These are phyloP conservation scores for Neuroscelio doddi DNA, from an alignment of 2,888 invertebrate genomes.

Conservation along the genomic window DNA sequence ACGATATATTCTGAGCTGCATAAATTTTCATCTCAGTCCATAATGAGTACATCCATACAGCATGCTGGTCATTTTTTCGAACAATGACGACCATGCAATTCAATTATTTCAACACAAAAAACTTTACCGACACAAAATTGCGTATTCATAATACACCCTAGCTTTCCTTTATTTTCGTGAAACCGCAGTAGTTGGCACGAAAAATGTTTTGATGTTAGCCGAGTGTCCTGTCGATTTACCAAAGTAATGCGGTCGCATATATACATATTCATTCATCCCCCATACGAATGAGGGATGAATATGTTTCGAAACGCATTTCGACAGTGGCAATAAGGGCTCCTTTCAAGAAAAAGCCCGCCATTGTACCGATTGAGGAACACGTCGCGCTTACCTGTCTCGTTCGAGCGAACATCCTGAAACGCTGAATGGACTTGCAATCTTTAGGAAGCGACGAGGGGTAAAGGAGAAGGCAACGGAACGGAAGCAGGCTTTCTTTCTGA, in stretches of 20 bases:
- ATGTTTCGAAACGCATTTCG: slow-evolving; percentile 54
- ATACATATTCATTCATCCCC: slow-evolving; percentile 27
- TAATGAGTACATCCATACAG: slow-evolving; percentile 25
- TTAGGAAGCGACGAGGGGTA: slow-evolving; percentile 39
- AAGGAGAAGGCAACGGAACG: slow-evolving; percentile 47
- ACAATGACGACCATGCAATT: slow-evolving; percentile 35
- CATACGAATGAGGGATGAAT: slow-evolving; percentile 20
- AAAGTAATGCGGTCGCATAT: slow-evolving; percentile 20
- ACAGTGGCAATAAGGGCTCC: slow-evolving; percentile 58
- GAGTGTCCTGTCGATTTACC: slow-evolving; percentile 15
- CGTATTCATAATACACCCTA: slow-evolving; percentile 36
- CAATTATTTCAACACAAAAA: slow-evolving; percentile 38
- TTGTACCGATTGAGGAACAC: slow-evolving; percentile 52
- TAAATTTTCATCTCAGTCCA: slow-evolving; percentile 15
- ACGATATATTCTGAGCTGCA: neutral
- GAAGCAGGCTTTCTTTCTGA: slow-evolving; percentile 47
- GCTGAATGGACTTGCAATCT: slow-evolving; percentile 44
- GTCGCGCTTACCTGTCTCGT: slow-evolving; percentile 54
- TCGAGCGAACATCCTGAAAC: slow-evolving; percentile 62
- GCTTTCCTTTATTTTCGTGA: slow-evolving; percentile 25
- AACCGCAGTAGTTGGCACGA: slow-evolving; percentile 25
- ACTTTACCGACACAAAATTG: slow-evolving; percentile 34
- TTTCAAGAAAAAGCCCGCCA: slow-evolving; percentile 54
- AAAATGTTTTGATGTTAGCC: slow-evolving; percentile 41
- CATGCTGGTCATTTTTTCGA: slow-evolving; percentile 29